phyloP scores from a whole-genome alignment of 30 jellyfish, hydroid and myxozoan species.

The Hydractinia symbiolongicarpus region DNA sequence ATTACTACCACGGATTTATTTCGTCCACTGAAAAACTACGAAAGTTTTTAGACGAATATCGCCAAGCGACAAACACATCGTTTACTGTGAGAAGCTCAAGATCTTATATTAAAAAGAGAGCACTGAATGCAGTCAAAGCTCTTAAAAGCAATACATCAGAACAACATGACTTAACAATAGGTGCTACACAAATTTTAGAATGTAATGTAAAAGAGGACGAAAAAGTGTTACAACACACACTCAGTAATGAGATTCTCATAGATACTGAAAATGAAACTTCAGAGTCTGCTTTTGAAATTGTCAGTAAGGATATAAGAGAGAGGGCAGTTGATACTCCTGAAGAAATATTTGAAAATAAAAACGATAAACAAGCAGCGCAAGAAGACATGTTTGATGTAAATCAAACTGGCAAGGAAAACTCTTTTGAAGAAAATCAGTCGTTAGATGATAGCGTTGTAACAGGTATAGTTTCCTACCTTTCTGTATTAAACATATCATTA shows the following conservation, averaged over 20 bases:
- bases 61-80: slow-evolving; percentile 5
- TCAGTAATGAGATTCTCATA: too few species aligned
- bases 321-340: not conserved
- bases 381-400: not conserved
- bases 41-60: slow-evolving; percentile 28
- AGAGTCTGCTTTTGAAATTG: too few species aligned
- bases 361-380: not conserved
- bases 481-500: too few species aligned
- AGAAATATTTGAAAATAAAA: not conserved
- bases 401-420: not conserved
- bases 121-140: slow-evolving; percentile 7
- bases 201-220: not conserved
- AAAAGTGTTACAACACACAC: too few species aligned
- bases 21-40: slow-evolving; percentile 6
- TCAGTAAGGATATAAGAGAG: too few species aligned
- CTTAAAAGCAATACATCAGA: not conserved
- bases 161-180: slow-evolving; percentile 1
- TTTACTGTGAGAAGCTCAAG: slow-evolving; percentile 22
- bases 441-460: slow-evolving; percentile 21
- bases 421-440: not conserved
- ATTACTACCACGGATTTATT: slow-evolving; percentile 26
- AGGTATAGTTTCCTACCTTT: not conserved
- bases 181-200: slow-evolving; percentile 8
- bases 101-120: slow-evolving; percentile 20
- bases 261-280: too few species aligned